phyloP scores from a whole-genome alignment of 2,113 vertebrate species.

The Tiliqua scincoides region DNA sequence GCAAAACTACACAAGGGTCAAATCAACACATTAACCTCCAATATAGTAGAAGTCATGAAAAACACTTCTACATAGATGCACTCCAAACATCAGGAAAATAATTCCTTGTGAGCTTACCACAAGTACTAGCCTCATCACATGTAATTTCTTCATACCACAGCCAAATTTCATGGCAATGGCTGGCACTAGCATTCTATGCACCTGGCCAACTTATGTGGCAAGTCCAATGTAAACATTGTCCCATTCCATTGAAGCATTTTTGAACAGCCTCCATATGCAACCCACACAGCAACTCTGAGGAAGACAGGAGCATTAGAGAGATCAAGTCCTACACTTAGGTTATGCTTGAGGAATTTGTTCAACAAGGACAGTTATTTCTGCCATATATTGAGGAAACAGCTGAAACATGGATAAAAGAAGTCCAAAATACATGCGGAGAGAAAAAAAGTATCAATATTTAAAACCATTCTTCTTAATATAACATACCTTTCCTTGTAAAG shows the following conservation, averaged over 20 bases:
- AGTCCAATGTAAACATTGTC: too few relatives aligned
- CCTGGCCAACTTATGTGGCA: not conserved
- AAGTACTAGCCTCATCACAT: not conserved
- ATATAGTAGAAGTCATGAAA: not conserved
- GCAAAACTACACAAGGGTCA: not conserved
- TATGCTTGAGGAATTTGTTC: not conserved
- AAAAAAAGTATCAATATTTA: too few relatives aligned
- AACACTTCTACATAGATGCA: not conserved
- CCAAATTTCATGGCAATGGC: not conserved
- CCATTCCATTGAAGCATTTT: not conserved
- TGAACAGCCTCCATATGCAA: not conserved
- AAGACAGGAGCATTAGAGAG: not conserved
- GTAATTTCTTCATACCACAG: not conserved
- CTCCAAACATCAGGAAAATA: not conserved
- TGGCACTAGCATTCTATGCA: not conserved
- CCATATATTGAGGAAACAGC: not conserved
- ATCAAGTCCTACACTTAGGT: not conserved
- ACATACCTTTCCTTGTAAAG: conserved; percentile 86
- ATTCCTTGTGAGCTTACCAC: not conserved
- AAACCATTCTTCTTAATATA: fast-evolving
- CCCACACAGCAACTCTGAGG: not conserved
- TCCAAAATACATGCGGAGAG: not conserved
- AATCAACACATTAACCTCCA: not conserved
- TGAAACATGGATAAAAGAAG: not conserved
- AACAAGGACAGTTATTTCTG: conserved; percentile 9